Percentiles rank a stretch among this genome's conserved stretches.
phyloP scores from a whole-genome alignment of 2,888 invertebrate species.

The Sphinx pinastri region DNA sequence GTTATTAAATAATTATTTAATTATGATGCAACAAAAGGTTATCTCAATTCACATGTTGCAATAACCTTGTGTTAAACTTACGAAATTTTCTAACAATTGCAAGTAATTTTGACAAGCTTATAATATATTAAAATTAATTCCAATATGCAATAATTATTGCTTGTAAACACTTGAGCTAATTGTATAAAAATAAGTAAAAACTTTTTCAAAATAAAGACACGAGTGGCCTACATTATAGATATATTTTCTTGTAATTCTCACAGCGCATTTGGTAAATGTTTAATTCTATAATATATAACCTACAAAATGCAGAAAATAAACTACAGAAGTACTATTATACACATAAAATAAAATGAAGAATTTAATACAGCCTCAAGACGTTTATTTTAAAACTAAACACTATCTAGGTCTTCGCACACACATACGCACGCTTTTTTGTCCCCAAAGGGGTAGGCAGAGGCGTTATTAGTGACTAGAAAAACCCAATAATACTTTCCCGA shows the following conservation, averaged over 20 bases:
- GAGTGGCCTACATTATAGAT: background rate
- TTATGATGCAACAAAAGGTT: background rate
- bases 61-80: background rate
- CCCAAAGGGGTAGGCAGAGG: too few relatives aligned
- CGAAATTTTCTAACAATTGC: background rate
- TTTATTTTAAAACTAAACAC: background rate
- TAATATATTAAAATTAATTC: constrained; percentile 7
- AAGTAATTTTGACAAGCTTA: background rate
- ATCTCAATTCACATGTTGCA: background rate
- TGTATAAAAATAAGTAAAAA: background rate
- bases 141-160: background rate
- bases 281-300: too few relatives aligned
- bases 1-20: background rate
- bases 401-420: background rate
- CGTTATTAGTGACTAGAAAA: too few relatives aligned
- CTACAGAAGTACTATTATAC: too few relatives aligned
- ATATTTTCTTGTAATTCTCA: too few relatives aligned
- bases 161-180: background rate
- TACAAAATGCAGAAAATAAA: too few relatives aligned
- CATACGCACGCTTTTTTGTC: too few relatives aligned
- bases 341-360: too few relatives aligned
- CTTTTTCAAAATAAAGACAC: background rate
- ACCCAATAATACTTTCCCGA: too few relatives aligned
- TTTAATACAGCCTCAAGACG: too few relatives aligned
- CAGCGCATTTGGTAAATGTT: too few relatives aligned